A percentile compares a stretch with the other conserved stretches of the same genome.
Evolutionary conservation across 2,888 invertebrate genomes (phyloP).

Genomic region (Pardosa pseudoannulata): DNA sequence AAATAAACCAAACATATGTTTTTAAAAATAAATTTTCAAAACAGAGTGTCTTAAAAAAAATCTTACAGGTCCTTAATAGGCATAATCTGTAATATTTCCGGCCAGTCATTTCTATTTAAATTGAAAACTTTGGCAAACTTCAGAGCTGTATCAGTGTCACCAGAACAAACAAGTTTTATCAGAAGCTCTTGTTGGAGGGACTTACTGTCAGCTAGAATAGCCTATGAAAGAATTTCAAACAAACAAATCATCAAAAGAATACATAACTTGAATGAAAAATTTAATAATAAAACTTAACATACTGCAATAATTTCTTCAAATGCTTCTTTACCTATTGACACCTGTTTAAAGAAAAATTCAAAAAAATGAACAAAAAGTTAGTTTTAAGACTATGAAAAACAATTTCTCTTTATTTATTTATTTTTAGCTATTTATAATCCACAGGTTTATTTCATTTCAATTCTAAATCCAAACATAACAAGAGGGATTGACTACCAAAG

Average conservation of each 20-base stretch:
- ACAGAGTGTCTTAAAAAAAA: not conserved
- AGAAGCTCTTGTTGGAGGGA: slow-evolving; percentile 40
- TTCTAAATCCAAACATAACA: too few species aligned
- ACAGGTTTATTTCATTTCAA: too few species aligned
- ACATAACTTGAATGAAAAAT: not conserved
- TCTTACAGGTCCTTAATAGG: not conserved
- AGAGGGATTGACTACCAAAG: too few species aligned
- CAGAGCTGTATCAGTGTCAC: slow-evolving; percentile 30
- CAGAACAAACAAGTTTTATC: slow-evolving; percentile 23
- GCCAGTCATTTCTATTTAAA: slow-evolving; percentile 24
- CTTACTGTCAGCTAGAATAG: slow-evolving; percentile 10
- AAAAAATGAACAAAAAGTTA: too few species aligned
- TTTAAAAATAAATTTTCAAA: too few species aligned
- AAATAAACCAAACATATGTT: too few species aligned
- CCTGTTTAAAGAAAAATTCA: slow-evolving; percentile 31
- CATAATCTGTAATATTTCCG: slow-evolving; percentile 1
- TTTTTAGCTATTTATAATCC: too few species aligned
- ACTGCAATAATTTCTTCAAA: slow-evolving; percentile 45
- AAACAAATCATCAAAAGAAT: not conserved
- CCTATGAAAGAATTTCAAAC: too few species aligned
- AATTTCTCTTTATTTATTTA: too few species aligned
- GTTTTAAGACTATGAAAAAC: too few species aligned
- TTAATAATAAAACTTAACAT: too few species aligned
- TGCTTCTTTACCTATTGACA: slow-evolving; percentile 29
- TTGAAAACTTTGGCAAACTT: slow-evolving; percentile 27